Percentiles rank a stretch among this genome's conserved stretches.
phyloP scores from a whole-genome alignment of 2,113 vertebrate species.

The Corydoras maculifer region DNA sequence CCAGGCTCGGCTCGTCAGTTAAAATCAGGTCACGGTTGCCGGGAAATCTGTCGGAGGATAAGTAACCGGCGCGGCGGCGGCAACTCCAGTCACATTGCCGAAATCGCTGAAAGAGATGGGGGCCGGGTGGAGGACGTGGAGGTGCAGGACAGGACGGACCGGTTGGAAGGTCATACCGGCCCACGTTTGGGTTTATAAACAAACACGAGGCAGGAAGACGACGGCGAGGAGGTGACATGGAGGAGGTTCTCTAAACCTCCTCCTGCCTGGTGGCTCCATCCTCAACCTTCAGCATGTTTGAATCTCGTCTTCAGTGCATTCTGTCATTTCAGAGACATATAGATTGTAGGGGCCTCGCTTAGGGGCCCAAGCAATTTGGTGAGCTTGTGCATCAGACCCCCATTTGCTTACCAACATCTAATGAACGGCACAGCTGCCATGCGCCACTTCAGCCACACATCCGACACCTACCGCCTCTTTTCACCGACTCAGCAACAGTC shows the following conservation, averaged over 20 bases:
- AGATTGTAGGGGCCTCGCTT: too few relatives aligned
- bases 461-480: too few relatives aligned
- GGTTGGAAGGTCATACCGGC: neutral
- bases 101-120: slow-evolving; percentile 32
- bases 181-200: neutral
- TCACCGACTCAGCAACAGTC: too few relatives aligned
- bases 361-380: too few relatives aligned
- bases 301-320: too few relatives aligned
- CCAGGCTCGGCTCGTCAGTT: slow-evolving; percentile 35
- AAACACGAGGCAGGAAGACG: neutral
- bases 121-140: slow-evolving; percentile 28
- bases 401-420: too few relatives aligned
- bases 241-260: neutral
- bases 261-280: neutral
- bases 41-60: slow-evolving; percentile 26
- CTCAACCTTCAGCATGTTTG: too few relatives aligned
- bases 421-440: too few relatives aligned
- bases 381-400: too few relatives aligned
- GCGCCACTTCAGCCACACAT: too few relatives aligned
- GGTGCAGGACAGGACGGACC: neutral
- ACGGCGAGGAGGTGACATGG: neutral
- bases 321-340: too few relatives aligned
- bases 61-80: slow-evolving; percentile 15
- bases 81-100: slow-evolving; percentile 30
- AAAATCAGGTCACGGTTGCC: slow-evolving; percentile 42